These are phyloP conservation scores for Drosophila mulleri DNA, from an alignment of 2,888 invertebrate species.

Conservation along the genomic window DNA sequence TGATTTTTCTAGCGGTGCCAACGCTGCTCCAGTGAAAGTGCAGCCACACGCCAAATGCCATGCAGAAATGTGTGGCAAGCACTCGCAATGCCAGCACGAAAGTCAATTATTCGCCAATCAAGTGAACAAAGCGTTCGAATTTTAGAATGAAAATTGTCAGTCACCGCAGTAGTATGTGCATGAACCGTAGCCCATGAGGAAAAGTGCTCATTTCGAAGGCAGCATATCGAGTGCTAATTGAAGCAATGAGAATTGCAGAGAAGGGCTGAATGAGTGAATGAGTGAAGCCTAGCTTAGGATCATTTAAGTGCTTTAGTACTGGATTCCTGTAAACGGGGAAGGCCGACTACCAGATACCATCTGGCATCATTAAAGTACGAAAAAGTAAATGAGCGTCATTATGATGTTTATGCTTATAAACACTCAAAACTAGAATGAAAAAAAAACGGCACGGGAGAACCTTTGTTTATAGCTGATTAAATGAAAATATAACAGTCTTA, in stretches of 20 bases:
- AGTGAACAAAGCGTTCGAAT: background rate
- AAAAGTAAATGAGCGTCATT: too few relatives aligned
- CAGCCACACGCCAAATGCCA: conserved; percentile 24
- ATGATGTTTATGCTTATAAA: too few relatives aligned
- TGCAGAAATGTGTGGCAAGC: conserved; percentile 40
- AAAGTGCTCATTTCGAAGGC: background rate
- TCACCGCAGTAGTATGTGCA: background rate
- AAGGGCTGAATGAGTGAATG: background rate
- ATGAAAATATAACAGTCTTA: too few relatives aligned
- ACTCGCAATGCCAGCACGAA: conserved; percentile 13
- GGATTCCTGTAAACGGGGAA: too few relatives aligned
- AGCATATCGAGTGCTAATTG: background rate
- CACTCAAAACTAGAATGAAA: too few relatives aligned
- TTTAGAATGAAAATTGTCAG: conserved; percentile 6
- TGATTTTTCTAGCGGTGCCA: conserved; percentile 21
- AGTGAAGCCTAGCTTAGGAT: background rate
- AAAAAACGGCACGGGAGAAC: too few relatives aligned
- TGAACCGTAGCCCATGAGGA: background rate
- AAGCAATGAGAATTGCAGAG: conserved; percentile 2
- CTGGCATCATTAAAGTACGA: too few relatives aligned
- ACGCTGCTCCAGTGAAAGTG: conserved; percentile 65
- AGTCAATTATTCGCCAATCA: conserved; percentile 3
- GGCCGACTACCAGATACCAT: too few relatives aligned
- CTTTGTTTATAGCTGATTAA: too few relatives aligned
- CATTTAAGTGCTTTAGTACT: too few relatives aligned